These are phyloP conservation scores for Eupithecia dodoneata DNA, from an alignment of 2,888 invertebrate genomes.

Conservation along the genomic window DNA sequence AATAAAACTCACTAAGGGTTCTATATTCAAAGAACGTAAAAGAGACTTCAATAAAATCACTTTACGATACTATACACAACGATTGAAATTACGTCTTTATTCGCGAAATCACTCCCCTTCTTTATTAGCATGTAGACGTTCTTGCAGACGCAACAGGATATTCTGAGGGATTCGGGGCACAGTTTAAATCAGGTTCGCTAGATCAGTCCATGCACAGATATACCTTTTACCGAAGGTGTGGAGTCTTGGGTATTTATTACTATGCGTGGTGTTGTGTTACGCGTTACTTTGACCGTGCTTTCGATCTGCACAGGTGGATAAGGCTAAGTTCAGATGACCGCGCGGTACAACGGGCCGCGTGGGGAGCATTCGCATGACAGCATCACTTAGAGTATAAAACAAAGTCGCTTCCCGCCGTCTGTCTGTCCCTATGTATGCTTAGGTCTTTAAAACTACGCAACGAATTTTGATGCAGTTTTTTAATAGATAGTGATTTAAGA, in stretches of 20 bases:
- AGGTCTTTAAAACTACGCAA: too few species aligned
- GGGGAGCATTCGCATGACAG: too few species aligned
- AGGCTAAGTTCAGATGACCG: too few species aligned
- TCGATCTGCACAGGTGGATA: too few species aligned
- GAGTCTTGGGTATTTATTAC: not conserved
- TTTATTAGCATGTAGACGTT: slow-evolving; percentile 69
- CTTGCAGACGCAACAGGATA: slow-evolving; percentile 78
- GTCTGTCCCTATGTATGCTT: too few species aligned
- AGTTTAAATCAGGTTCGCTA: slow-evolving; percentile 12
- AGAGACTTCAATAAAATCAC: slow-evolving; percentile 37
- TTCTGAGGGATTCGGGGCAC: slow-evolving; percentile 64
- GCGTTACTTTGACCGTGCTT: too few species aligned
- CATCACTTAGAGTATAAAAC: too few species aligned
- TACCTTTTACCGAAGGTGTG: not conserved
- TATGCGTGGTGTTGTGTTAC: too few species aligned
- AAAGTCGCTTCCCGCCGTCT: too few species aligned
- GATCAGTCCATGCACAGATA: not conserved
- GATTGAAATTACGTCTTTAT: slow-evolving; percentile 80
- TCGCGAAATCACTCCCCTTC: slow-evolving; percentile 49
- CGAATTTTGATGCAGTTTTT: too few species aligned
- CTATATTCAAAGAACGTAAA: slow-evolving; percentile 33
- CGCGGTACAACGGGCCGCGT: too few species aligned
- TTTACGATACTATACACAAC: slow-evolving; percentile 45
- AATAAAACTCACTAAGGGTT: slow-evolving; percentile 24
- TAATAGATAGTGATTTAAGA: too few species aligned